A percentile compares a stretch with the other conserved stretches of the same genome.
Evolutionary conservation across 2,113 vertebrate genomes (phyloP).

Genomic region (Austrofundulus limnaeus): DNA sequence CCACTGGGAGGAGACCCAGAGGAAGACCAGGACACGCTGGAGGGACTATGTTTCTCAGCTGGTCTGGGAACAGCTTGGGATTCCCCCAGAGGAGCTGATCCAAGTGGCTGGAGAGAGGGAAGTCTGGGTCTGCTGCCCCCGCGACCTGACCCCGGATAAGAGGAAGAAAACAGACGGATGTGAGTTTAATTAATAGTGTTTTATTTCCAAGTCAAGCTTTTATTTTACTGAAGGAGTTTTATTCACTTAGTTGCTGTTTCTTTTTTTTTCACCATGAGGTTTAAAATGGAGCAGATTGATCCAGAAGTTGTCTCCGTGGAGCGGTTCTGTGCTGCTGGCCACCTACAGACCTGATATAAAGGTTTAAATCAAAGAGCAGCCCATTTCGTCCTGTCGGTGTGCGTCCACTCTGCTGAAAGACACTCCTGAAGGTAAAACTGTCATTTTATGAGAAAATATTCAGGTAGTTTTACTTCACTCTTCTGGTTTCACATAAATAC

Average conservation of each 20-base stretch:
- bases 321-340: conserved; percentile 81
- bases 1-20: too few species aligned
- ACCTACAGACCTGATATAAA: conserved; percentile 80
- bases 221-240: background rate
- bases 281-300: conserved; percentile 69
- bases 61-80: too few species aligned
- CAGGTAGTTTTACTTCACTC: background rate
- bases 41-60: too few species aligned
- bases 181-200: too few species aligned
- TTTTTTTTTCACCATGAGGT: conserved; percentile 79
- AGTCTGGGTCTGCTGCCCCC: too few species aligned
- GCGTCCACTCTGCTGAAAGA: conserved; percentile 26
- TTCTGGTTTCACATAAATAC: background rate
- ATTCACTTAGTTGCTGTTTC: background rate
- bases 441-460: background rate
- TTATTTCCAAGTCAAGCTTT: background rate
- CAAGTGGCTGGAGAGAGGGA: too few species aligned
- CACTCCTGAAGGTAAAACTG: conserved; percentile 52
- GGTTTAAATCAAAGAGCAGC: conserved; percentile 76
- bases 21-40: too few species aligned
- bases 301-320: conserved; percentile 74
- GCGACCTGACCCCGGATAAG: too few species aligned
- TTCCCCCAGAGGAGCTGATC: too few species aligned
- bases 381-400: conserved; percentile 86
- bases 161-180: too few species aligned